phyloP scores from a whole-genome alignment of 2,797 vertebrate genomes.

The Adelosebastes latens region DNA sequence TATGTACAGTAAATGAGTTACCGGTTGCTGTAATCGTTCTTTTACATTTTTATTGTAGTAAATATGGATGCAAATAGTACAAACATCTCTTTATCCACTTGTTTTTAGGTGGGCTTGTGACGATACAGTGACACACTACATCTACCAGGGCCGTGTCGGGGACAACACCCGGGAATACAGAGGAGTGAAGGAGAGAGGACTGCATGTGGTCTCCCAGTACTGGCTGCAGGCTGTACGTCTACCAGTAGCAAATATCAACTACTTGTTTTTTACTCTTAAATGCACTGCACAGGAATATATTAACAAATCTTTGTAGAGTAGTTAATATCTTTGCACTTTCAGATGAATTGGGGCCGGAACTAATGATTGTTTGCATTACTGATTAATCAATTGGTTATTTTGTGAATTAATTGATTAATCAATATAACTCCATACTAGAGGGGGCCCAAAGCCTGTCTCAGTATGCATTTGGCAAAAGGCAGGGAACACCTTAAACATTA shows the following conservation, averaged over 20 bases:
- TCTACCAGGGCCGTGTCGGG: conserved; percentile 94
- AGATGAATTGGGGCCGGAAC: not conserved
- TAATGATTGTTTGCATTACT: not conserved
- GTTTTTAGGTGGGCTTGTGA: conserved; percentile 92
- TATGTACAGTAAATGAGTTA: not conserved
- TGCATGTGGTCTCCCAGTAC: conserved; percentile 94
- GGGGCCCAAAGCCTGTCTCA: not conserved
- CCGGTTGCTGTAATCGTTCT: not conserved
- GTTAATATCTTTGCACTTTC: not conserved
- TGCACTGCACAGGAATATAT: not conserved
- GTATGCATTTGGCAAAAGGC: not conserved
- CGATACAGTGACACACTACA: conserved; percentile 95
- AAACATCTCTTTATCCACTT: not conserved
- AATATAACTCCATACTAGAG: not conserved
- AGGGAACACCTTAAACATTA: not conserved
- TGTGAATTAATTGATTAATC: no score
- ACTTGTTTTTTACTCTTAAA: not conserved
- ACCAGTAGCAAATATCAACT: not conserved
- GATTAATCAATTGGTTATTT: not conserved
- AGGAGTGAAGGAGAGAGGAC: conserved; percentile 90
- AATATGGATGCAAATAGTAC: not conserved
- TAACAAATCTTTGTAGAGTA: not conserved
- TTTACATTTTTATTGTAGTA: not conserved
- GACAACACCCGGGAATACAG: conserved; percentile 94
- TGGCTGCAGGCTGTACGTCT: conserved; percentile 92